Evolutionary conservation across 2,797 vertebrate species (phyloP).

Genomic region (Diglossa cyanea): DNA sequence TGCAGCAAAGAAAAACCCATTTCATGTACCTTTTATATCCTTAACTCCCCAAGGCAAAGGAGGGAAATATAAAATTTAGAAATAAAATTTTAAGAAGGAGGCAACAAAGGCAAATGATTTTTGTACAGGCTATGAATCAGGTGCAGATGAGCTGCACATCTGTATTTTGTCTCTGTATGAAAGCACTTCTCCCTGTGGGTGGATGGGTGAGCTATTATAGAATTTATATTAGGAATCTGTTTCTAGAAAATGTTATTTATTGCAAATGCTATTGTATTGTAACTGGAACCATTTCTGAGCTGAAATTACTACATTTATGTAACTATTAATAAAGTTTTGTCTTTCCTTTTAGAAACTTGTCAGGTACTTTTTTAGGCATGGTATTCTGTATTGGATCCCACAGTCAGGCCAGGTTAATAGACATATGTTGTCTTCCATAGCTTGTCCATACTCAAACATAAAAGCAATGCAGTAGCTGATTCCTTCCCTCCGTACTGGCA

Average conservation of each 20-base stretch:
- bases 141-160: neutral
- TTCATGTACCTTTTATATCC: neutral
- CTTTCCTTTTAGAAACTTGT: constrained; percentile 36
- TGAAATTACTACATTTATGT: constrained; percentile 20
- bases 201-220: neutral
- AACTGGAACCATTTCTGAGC: constrained; percentile 16
- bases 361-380: neutral
- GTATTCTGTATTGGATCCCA: neutral
- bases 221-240: constrained; percentile 9
- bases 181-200: neutral
- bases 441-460: neutral
- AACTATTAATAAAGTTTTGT: constrained; percentile 44
- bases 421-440: neutral
- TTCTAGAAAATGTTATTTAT: constrained; percentile 39
- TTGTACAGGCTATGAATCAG: neutral
- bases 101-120: neutral
- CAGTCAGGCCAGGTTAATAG: neutral
- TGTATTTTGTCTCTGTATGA: neutral
- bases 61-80: neutral
- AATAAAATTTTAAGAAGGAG: neutral
- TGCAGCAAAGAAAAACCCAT: neutral
- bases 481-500: neutral
- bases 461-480: neutral
- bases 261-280: neutral
- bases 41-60: neutral